phyloP scores from a whole-genome alignment of 2,113 vertebrate species.

The Tachysurus vachellii region DNA sequence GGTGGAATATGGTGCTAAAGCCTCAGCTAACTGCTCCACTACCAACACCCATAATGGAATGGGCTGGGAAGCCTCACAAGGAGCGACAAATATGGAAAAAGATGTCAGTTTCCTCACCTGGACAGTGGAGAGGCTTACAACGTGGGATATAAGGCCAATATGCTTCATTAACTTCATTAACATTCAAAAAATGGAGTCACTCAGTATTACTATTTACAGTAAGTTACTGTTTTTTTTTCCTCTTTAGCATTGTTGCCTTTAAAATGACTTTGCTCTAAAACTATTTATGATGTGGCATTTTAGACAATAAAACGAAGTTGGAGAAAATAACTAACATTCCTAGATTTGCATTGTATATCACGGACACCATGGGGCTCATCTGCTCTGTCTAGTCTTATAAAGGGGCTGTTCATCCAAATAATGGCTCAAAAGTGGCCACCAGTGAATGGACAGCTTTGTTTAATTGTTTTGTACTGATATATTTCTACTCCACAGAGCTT shows the following conservation, averaged over 20 bases:
- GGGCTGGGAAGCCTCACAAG: constrained; percentile 23
- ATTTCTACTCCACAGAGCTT: constrained; percentile 53
- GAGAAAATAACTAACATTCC: not conserved
- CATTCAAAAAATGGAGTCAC: constrained; percentile 20
- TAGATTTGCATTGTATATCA: not conserved
- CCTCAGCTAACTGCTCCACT: constrained; percentile 53
- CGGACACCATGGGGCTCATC: not conserved
- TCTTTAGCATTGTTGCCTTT: not conserved
- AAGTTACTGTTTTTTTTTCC: constrained; percentile 48
- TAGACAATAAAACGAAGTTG: not conserved
- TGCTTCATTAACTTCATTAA: constrained; percentile 27
- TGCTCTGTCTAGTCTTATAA: not conserved
- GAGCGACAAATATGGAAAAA: fast-evolving
- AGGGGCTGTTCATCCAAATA: not conserved
- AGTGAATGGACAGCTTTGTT: not conserved
- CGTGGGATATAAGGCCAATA: constrained; percentile 43
- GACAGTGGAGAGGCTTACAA: fast-evolving
- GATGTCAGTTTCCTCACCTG: fast-evolving
- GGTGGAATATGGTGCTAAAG: constrained; percentile 15
- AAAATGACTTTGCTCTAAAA: not conserved
- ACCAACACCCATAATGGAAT: fast-evolving
- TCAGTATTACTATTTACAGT: constrained; percentile 61
- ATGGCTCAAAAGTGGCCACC: not conserved
- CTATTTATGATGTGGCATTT: not conserved
- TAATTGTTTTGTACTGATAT: not conserved